Evolutionary conservation across 1,140 invertebrate species (phyloP), one percentile per base, ranked within the genome.

Genomic region (Neocloeon triangulifer): DNA sequence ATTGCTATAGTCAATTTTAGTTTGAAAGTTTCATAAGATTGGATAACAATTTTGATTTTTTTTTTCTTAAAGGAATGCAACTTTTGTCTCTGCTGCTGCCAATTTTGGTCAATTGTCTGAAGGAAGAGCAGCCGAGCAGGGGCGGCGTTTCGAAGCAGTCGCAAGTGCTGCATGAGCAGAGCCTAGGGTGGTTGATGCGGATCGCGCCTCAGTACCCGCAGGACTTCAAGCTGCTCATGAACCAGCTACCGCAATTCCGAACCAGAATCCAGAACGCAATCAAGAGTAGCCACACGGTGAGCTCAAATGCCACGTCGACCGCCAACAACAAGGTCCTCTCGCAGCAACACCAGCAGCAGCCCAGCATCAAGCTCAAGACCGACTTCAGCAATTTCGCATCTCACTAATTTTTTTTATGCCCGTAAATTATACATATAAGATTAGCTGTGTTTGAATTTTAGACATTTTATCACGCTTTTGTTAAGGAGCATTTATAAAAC

Each of bases 291-390:
- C 77, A 79, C 43, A 66, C 66, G 43, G 55, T 59, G 35, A 54
- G 49, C 19, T 56, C 55, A 41, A 48, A 37, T 47, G 52, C 44
- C 15, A 58, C 52, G 36, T 49, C 40, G 43, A 52, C 49, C 36
- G 49, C 52, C 26, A 52, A 52, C 37, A 46, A 49, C 35, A 33
- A 45, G 23, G 54, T 43, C 41, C 47, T 41, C 36, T 47, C 54
- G 25, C 47, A 65, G 42, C 51, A 55, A 21, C 37, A 47, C 18
- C 41, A 51, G 36, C 61, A 56, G 31, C 66, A 70, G 43, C 77
- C 80, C 30, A 75, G 81, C 7, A 95, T 95, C 43, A 85, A 88
- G 53, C 62, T 95, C 26, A 94, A 91, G 64, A 94, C 84, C 12
- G 81, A 92, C 55, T 96, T 96, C 50, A 86, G 84, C 42, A 89